Evolutionary conservation across 1,140 invertebrate species (phyloP), one percentile per base, ranked within the genome.

Genomic region (Formica exsecta): DNA sequence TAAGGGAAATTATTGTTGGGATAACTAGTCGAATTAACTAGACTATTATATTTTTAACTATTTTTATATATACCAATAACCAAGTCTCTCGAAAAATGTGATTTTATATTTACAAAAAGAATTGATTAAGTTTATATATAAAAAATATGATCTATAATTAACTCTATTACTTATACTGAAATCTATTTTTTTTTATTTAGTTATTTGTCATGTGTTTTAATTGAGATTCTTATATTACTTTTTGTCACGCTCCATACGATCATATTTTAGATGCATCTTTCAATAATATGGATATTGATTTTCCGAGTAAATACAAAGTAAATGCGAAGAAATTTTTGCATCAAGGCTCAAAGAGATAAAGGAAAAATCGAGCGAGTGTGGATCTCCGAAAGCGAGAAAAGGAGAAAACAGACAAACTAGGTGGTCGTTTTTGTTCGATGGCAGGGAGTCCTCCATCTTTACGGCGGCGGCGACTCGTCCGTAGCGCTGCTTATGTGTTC

Each of bases 401-500:
- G 25, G 13, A 62, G 48, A 59, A 38, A 29, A 44, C 32, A 32
- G 41, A 36, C 32, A 32, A 25, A 36, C 66, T 9, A 54, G 22
- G 19, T n/a, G 66, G 16, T 13, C 38, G 36, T 13, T 19, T 77
- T 65, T 61, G 75, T 85, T 51, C 84, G 32, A 51, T 51, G 48
- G 19, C 38, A 1, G 8, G 7, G 48, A 41, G 13, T 41, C 25
- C 75, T 80, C 51, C 36, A 51, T 86, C 51, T 86, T 86, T 68
- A 81, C 54, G 48, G 75, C 38, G 44, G 41, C 75, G 36, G 64
- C 48, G 36, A 68, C 51, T 80, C 61, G 44, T 77, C n/a, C 73
- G 66, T 61, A 66, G 32, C 41, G 62, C 25, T 8, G 59, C 66
- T 74, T 83, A 73, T 66, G 41, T 66, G 61, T 85, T 54, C 66